These are phyloP conservation scores for Plemyria rubiginata DNA, from an alignment of 2,888 invertebrate genomes.

Conservation along the genomic window DNA sequence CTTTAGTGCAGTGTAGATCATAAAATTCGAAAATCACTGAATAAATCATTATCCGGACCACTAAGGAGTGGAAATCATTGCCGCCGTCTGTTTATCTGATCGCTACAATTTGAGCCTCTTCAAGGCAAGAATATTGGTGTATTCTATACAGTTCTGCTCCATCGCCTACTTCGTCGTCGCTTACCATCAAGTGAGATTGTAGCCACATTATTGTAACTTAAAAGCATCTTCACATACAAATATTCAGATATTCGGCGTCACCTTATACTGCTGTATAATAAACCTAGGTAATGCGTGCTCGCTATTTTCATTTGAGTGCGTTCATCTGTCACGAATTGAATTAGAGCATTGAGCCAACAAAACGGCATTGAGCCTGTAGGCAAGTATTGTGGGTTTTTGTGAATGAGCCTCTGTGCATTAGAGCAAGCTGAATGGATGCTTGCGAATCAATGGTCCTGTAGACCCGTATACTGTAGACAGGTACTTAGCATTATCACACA, in stretches of 20 bases:
- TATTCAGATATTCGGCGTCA: background rate
- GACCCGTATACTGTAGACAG: background rate
- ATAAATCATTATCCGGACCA: no score
- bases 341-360: constrained; percentile 53
- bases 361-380: constrained; percentile 43
- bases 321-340: constrained; percentile 43
- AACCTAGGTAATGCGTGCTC: background rate
- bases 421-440: constrained; percentile 19
- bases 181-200: no score
- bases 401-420: constrained; percentile 23
- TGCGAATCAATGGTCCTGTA: constrained; percentile 20
- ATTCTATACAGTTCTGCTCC: no score
- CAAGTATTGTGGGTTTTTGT: constrained; percentile 26
- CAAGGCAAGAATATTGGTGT: no score
- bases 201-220: no score
- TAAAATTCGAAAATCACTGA: no score
- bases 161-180: no score
- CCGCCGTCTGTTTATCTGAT: no score
- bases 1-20: no score
- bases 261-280: background rate
- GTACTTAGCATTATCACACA: background rate
- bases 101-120: no score
- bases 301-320: constrained; percentile 24
- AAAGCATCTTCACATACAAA: background rate
- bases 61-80: no score